Evolutionary conservation across 2,797 vertebrate genomes (phyloP), one percentile per base, ranked within the genome.

Genomic region (Acipenser transmontanus): DNA sequence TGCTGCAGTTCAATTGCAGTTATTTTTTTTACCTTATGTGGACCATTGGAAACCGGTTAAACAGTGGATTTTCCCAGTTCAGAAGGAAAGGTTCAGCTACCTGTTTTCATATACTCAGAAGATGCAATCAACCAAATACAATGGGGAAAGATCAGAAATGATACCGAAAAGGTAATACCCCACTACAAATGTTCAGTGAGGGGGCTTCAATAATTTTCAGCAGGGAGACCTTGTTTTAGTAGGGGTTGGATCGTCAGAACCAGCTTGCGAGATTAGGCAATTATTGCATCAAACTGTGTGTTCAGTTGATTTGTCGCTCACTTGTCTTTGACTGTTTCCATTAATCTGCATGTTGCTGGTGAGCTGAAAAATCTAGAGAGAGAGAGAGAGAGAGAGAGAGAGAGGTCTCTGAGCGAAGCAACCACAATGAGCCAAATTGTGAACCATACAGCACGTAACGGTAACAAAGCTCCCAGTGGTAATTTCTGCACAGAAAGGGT

Each of bases 401-500:
- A 10, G 57, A 65, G 73, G 51, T 66, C 64, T 52, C 34, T 47
- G 47, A 61, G 64, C 73, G 60, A 17, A 49, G 11, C 73, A 65
- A n/a, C 69, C 68, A n/a, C 14, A 59, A 67, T 34, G 3, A 34
- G 34, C 4, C 34, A 34, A 34, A 34, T 34, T 34, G 34, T 34
- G 34, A 34, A 56, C 63, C 63, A 48, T 62, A 57, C 54, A n/a
- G 12, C 72, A 72, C 70, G 70, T 66, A 70, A 69, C 71, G 66
- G 3, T 34, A 34, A 34, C 34, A 34, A 34, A 34, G 34, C 34
- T 34, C 34, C 34, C 34, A 34, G 34, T 34, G 34, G 34, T 34
- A 3, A 34, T 34, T 34, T 34, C 34, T 34, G 34, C 34, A 34
- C 34, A 34, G 34, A 34, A 34, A 4, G 34, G 10, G 11, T 54